These are phyloP conservation scores for Falcaria lacertinaria DNA, from an alignment of 2,888 invertebrate genomes.

Conservation along the genomic window DNA sequence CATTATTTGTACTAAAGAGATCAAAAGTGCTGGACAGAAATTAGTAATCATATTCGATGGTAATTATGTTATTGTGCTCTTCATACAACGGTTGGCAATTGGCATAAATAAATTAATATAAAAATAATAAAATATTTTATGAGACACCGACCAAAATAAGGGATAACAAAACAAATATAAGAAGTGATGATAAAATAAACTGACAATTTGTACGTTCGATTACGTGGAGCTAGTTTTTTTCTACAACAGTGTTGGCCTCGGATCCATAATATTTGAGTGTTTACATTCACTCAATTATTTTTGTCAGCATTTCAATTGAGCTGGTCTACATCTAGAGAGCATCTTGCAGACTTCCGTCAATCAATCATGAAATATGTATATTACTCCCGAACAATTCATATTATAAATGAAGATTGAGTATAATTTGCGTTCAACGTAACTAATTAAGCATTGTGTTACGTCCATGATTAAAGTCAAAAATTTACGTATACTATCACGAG, in stretches of 20 bases:
- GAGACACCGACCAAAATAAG: constrained; percentile 55
- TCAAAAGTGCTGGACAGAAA: constrained; percentile 39
- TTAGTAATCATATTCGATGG: constrained; percentile 37
- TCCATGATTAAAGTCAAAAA: constrained; percentile 28
- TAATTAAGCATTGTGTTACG: constrained; percentile 22
- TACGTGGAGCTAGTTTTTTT: constrained; percentile 75
- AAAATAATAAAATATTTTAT: constrained; percentile 37
- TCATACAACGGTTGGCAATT: constrained; percentile 26
- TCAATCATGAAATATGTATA: not conserved
- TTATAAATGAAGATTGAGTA: constrained; percentile 13
- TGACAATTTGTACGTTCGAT: constrained; percentile 30
- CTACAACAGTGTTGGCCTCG: constrained; percentile 63
- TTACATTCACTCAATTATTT: constrained; percentile 1
- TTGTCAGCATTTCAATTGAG: not conserved
- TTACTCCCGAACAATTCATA: not conserved
- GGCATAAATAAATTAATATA: constrained; percentile 33
- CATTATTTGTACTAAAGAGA: constrained; percentile 31
- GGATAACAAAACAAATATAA: constrained; percentile 40
- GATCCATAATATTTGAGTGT: constrained; percentile 6
- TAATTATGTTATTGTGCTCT: constrained; percentile 40
- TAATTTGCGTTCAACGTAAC: constrained; percentile 29
- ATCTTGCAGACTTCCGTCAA: not conserved
- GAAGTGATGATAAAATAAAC: constrained; percentile 42
- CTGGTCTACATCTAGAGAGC: not conserved
- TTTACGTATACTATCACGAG: constrained; percentile 31